Base-by-base conservation (phyloP, 2,888 invertebrate genomes). In the Corythucha ciliata region DNA sequence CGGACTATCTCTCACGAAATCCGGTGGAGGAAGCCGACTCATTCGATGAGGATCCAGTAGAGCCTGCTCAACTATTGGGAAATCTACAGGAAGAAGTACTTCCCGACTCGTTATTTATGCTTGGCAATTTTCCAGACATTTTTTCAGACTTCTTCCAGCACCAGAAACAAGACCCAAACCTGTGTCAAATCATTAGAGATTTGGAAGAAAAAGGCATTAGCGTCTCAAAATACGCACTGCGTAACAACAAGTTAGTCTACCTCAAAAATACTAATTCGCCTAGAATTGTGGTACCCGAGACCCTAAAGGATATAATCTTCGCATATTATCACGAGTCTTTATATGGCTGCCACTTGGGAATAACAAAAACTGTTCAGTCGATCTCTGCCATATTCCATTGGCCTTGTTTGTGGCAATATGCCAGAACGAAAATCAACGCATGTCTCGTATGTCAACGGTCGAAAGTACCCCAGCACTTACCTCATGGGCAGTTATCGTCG, bases 1-100 rank as follows among this genome's bases (percentile, higher is more conserved):
- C 44, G 18, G 44, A 44, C n/a, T 44, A 44, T n/a, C 44, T 44
- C 16, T 44, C 44, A 16, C 16, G 44, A n/a, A 44, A 44, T 29
- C 8, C 29, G 29, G 12, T 10, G 29, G 12, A n/a, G 10, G 12
- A 29, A n/a, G 12, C 10, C 10, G 8, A 29, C 29, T 10, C 10
- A 29, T 29, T 12, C 29, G 10, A n/a, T 8, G 12, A 29, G 29
- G 29, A 26, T 10, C 6, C 27, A n/a, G 29, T 29, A 21, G 29
- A 26, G 29, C 40, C 40, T n/a, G 25, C 22, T n/a, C 22, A 20
- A 18, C 12, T 44, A 16, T 20, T 32, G 18, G 44, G 29, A 6
- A 32, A 29, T 29, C 44, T 44, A 4, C 27, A 27, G 14, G 44
- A 44, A 14, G n/a, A n/a, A n/a, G n/a, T n/a, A n/a, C n/a, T n/a